Base-by-base conservation (phyloP, 2,888 invertebrate species). In the Caenorhabditis zanzibari region DNA sequence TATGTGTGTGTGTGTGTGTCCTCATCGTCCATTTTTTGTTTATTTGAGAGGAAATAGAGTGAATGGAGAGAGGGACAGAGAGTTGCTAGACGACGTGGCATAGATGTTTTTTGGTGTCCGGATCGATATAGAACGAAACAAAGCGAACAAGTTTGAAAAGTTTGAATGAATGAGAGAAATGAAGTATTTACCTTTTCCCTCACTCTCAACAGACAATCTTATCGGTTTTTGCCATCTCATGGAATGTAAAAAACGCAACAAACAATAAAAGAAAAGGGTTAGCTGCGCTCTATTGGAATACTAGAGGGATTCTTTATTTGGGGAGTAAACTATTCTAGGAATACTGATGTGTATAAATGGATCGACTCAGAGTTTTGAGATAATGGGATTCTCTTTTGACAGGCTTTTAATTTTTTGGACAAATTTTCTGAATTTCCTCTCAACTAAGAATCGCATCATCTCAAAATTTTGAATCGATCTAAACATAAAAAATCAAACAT, bases 1-100 rank as follows among this genome's bases (percentile, higher is more conserved):
- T 66, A 19, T 66, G 66, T 66, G 66, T 66, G 49, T 28, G n/a
- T n/a, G n/a, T n/a, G n/a, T n/a, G n/a, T n/a, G 26, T 24, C 52
- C n/a, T 52, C 52, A 7, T 24, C 24, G 9, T 64, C 19, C n/a
- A n/a, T 24, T 52, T 66, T 52, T 66, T 66, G 66, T 66, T 66
- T 66, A 66, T 66, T 66, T 52, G 32, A n/a, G 26, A 52, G 47
- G 47, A 49, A 35, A 52, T n/a, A 19, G 32, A 12, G 14, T 14
- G 14, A 22, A 26, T 44, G 32, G 49, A 64, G 41, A 44, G 22
- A 41, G 26, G 32, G 32, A n/a, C 38, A 49, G 49, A 35, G 14
- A 35, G 14, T 19, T 6, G 10, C 10, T 61, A 44, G 61, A 35
- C 19, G 64, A 64, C 64, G 64, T 64, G 54, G 69, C 22, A 38